Evolutionary conservation across 2,113 vertebrate genomes (phyloP).

Genomic region (Parotia lawesii): DNA sequence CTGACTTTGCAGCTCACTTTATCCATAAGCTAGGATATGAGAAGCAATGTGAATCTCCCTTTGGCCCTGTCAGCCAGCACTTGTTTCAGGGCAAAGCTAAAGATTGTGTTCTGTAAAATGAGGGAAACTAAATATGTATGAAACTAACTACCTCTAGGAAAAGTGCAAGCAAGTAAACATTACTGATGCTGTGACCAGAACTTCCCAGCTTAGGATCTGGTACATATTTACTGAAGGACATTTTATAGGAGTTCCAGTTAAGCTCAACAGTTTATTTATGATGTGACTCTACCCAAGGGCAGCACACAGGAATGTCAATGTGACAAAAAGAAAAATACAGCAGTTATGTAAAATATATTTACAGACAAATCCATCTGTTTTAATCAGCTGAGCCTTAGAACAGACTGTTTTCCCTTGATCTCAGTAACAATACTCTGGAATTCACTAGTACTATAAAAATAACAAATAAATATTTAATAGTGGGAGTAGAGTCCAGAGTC

Average conservation of each 20-base stretch:
- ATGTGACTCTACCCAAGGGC: neutral
- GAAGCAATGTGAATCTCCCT: neutral
- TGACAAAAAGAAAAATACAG: constrained; percentile 34
- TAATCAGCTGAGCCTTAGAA: constrained; percentile 33
- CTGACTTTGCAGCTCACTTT: neutral
- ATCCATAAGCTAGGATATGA: neutral
- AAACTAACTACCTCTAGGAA: neutral
- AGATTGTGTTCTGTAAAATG: neutral
- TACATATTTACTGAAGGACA: constrained; percentile 1
- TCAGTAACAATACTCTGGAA: constrained; percentile 20
- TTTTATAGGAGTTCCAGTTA: constrained; percentile 1
- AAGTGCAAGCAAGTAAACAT: neutral
- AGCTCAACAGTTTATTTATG: constrained; percentile 28
- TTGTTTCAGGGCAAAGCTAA: neutral
- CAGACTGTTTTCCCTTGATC: constrained; percentile 37
- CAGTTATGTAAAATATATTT: constrained; percentile 18
- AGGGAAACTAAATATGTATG: neutral
- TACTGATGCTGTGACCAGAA: neutral
- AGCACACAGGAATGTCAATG: neutral
- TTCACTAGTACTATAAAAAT: constrained; percentile 16
- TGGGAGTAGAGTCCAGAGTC: neutral
- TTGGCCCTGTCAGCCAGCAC: neutral
- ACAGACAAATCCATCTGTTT: constrained; percentile 48
- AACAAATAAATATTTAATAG: constrained; percentile 8
- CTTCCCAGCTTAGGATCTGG: neutral